phyloP scores from a whole-genome alignment of 2,797 vertebrate species.

The Echeneis naucrates region DNA sequence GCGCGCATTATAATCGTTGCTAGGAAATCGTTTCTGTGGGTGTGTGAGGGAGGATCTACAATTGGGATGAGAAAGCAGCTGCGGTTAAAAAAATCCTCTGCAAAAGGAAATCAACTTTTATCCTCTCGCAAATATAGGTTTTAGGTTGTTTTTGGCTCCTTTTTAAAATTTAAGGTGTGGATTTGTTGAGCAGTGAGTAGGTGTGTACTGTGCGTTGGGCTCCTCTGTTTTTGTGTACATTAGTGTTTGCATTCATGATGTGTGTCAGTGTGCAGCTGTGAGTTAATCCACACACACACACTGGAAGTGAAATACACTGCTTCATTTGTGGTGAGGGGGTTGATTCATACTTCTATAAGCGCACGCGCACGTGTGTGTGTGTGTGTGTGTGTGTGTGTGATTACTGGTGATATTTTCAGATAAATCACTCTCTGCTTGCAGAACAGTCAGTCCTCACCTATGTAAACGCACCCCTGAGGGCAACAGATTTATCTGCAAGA shows the following conservation, averaged over 20 bases:
- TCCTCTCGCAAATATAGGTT: slow-evolving; percentile 41
- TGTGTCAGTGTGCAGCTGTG: slow-evolving; percentile 21
- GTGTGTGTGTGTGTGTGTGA: slow-evolving; percentile 39
- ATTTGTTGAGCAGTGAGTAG: slow-evolving; percentile 16
- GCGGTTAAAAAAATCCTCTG: slow-evolving; percentile 24
- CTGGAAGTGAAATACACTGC: slow-evolving; percentile 40
- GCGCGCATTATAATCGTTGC: slow-evolving; percentile 74
- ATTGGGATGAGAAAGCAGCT: slow-evolving; percentile 67
- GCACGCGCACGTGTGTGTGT: slow-evolving; percentile 34
- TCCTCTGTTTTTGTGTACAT: background rate
- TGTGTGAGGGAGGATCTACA: slow-evolving; percentile 76
- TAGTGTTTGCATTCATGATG: background rate
- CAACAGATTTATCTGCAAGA: slow-evolving; percentile 87
- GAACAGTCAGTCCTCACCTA: slow-evolving; percentile 86
- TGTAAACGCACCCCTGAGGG: slow-evolving; percentile 86
- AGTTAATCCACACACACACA: slow-evolving; percentile 26
- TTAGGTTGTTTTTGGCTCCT: background rate
- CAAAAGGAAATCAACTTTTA: slow-evolving; percentile 50
- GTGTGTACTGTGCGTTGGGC: background rate
- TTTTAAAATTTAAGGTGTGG: background rate
- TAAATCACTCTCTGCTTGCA: slow-evolving; percentile 83
- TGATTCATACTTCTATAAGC: slow-evolving; percentile 47
- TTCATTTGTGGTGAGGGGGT: slow-evolving; percentile 61
- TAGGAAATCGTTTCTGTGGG: slow-evolving; percentile 82
- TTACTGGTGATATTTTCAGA: slow-evolving; percentile 79